These are phyloP conservation scores for Uria lomvia DNA, from an alignment of 2,113 vertebrate genomes.

Conservation along the genomic window DNA sequence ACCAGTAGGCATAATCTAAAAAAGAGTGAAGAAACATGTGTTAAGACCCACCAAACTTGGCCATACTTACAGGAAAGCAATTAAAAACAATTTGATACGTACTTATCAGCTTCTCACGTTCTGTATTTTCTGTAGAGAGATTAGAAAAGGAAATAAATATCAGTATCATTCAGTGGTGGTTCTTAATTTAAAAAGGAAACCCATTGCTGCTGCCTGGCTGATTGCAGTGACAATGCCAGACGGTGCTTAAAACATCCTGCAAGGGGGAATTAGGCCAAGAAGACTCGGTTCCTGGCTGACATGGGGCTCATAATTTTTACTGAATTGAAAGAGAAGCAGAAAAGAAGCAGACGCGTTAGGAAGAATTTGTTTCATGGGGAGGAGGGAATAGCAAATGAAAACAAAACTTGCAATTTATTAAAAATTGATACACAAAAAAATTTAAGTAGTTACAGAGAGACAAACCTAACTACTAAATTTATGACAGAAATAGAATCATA, in stretches of 20 bases:
- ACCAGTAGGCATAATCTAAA: conserved; percentile 62
- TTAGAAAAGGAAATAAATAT: conserved; percentile 19
- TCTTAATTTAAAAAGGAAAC: neutral
- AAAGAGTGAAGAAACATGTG: neutral
- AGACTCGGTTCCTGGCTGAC: neutral
- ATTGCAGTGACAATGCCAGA: neutral
- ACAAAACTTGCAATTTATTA: neutral
- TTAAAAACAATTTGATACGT: conserved; percentile 36
- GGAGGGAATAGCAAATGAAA: neutral
- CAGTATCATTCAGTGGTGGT: neutral
- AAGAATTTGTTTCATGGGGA: neutral
- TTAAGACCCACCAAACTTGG: neutral
- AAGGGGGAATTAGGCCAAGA: neutral
- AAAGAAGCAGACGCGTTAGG: neutral
- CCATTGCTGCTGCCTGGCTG: neutral
- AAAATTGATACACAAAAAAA: neutral
- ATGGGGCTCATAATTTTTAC: neutral
- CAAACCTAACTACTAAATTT: neutral
- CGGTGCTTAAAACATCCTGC: neutral
- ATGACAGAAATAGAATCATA: neutral
- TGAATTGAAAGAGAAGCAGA: neutral
- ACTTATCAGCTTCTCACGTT: conserved; percentile 69
- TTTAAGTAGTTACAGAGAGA: neutral
- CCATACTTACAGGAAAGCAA: neutral
- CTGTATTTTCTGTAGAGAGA: conserved; percentile 66